phyloP scores from a whole-genome alignment of 1,140 invertebrate genomes.

The Eumeta japonica region DNA sequence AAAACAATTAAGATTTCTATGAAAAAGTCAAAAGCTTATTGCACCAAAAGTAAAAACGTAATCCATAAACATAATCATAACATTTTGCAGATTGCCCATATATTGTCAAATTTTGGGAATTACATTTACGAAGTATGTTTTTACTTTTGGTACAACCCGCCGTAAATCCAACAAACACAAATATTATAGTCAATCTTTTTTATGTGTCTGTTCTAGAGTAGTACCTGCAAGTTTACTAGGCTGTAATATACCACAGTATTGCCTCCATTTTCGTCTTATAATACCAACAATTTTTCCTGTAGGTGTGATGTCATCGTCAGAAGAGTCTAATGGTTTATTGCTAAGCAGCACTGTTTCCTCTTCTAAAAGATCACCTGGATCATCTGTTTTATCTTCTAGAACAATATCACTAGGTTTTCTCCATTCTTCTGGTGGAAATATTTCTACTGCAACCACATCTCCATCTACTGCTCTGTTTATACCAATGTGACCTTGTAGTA shows the following conservation, averaged over 20 bases:
- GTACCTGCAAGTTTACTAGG: slow-evolving; percentile 74
- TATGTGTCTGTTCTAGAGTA: no score
- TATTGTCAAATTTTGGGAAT: no score
- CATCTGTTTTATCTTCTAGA: slow-evolving; percentile 77
- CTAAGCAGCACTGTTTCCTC: slow-evolving; percentile 60
- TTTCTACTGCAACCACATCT: slow-evolving; percentile 89
- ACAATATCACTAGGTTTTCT: slow-evolving; percentile 81
- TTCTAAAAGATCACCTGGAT: slow-evolving; percentile 65
- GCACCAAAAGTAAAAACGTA: no score
- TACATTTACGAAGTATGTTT: no score
- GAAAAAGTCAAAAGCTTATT: not conserved
- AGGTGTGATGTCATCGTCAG: slow-evolving; percentile 59
- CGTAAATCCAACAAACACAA: no score
- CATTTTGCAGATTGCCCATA: no score
- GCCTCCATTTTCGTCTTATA: slow-evolving; percentile 92
- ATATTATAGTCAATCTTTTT: no score
- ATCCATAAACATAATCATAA: not conserved
- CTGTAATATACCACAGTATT: slow-evolving; percentile 93
- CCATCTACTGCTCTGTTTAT: slow-evolving; percentile 96
- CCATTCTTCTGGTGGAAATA: slow-evolving; percentile 91
- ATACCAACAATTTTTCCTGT: slow-evolving; percentile 93
- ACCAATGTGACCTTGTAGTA: slow-evolving; percentile 84
- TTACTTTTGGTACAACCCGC: no score
- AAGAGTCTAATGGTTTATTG: slow-evolving; percentile 22
- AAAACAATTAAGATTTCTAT: slow-evolving; percentile 13